Evolutionary conservation across 53 echinoderm and acorn worm species (phyloP), one percentile per base, ranked within the genome.

Genomic region (Henricia sp.): DNA sequence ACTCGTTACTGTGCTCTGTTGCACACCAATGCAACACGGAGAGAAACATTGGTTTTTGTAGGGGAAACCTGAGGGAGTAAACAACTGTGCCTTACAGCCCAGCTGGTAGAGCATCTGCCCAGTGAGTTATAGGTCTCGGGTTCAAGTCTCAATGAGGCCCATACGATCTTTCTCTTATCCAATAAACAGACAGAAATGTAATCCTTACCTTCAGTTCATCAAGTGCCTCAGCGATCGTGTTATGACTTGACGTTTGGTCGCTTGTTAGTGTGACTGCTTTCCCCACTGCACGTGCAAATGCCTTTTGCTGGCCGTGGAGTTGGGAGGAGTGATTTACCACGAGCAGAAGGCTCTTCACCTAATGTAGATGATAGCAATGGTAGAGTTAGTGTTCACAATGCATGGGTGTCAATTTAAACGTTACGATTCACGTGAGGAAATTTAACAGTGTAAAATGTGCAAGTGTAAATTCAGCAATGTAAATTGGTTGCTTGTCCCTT

Each of bases 291-390:
- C 64, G 69, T 72, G 89, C 86, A 78, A 96, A 96, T 40, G 87
- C 88, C 69, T 94, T 89, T 5, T 94, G 84, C 85, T 96, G 97
- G 50, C 52, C 85, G 19, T 73, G 88, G 19, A 96, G 86, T 40
- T 94, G 94, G 0, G 97, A 94, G 0, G 94, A 96, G 70, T 96
- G 97, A 73, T 96, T 96, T 11, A 96, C 97, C 4, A 96, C 97
- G 20, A 96, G 63, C 1, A 96, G 88, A 27, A 96, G 82, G 68
- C 90, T 91, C 38, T 96, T 90, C 38, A 94, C 97, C 97, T 96
- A 41, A 24, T 28, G 69, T 16, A 39, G 19, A 27, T n/a, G n/a
- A n/a, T n/a, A n/a, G n/a, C n/a, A n/a, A n/a, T n/a, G n/a, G n/a
- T n/a, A n/a, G n/a, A n/a, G n/a, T n/a, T n/a, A n/a, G n/a, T n/a